These are phyloP conservation scores for Chloropsis hardwickii DNA, from an alignment of 2,113 vertebrate species.

Conservation along the genomic window DNA sequence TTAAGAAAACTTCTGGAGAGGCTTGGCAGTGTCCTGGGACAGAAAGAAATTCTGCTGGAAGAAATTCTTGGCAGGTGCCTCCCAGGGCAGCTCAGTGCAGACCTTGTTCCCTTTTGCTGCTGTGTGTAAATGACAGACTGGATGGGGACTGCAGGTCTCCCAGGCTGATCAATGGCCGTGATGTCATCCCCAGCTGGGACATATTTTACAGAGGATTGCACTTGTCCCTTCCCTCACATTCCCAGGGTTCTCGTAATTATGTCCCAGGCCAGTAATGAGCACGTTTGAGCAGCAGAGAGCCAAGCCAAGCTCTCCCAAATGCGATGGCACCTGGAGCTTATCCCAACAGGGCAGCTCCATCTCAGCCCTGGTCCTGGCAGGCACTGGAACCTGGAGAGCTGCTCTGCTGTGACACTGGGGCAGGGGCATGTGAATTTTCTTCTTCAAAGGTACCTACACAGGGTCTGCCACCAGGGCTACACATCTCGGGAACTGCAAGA, in stretches of 20 bases:
- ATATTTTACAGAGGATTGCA: neutral
- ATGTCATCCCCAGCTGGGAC: neutral
- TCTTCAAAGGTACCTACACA: fast-evolving
- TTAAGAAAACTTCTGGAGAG: neutral
- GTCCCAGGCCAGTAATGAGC: neutral
- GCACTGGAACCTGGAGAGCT: neutral
- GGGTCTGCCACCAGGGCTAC: neutral
- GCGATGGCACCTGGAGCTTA: fast-evolving
- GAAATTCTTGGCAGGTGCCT: neutral
- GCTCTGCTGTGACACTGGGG: neutral
- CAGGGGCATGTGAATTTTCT: neutral
- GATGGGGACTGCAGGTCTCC: neutral
- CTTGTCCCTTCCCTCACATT: neutral
- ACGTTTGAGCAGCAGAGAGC: neutral
- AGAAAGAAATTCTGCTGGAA: neutral
- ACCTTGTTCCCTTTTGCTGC: neutral
- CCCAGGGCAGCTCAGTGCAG: neutral
- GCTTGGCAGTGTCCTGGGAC: neutral
- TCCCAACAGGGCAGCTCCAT: neutral
- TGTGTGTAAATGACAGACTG: neutral
- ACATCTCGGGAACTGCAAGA: neutral
- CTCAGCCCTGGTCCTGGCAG: neutral
- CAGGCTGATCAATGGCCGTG: neutral
- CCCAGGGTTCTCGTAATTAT: neutral
- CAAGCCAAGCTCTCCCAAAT: neutral